These are phyloP conservation scores for Amyelois transitella DNA, from an alignment of 1,140 invertebrate genomes.

Conservation along the genomic window DNA sequence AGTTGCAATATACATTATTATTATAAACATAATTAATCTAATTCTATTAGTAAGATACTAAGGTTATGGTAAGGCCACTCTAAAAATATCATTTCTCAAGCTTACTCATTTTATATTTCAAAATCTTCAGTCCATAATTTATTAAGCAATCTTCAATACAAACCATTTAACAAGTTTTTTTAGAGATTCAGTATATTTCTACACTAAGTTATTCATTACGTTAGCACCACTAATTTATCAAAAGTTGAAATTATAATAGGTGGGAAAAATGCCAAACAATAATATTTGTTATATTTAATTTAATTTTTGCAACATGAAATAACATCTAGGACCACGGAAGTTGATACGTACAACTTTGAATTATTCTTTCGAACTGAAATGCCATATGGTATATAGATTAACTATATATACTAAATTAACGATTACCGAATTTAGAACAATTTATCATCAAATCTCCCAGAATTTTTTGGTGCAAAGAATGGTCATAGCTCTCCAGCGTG, in stretches of 20 bases:
- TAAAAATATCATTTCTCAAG: slow-evolving; percentile 14
- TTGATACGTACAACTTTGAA: too few species aligned
- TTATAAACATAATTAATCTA: slow-evolving; percentile 17
- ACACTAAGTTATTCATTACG: not conserved
- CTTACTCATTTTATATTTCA: not conserved
- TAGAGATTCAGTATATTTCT: slow-evolving; percentile 7
- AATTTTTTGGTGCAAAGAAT: too few species aligned
- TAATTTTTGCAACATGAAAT: not conserved
- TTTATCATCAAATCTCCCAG: too few species aligned
- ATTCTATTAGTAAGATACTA: slow-evolving; percentile 46
- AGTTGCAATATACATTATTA: slow-evolving; percentile 37
- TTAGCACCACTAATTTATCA: slow-evolving; percentile 38
- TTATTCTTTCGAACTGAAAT: too few species aligned
- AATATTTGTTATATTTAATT: not conserved
- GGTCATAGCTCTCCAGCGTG: too few species aligned
- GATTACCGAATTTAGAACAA: too few species aligned
- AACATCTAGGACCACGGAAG: not conserved
- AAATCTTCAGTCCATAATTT: not conserved
- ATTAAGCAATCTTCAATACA: not conserved
- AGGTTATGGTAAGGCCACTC: slow-evolving; percentile 48
- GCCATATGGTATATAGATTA: too few species aligned
- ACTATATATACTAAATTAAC: too few species aligned
- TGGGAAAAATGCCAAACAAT: slow-evolving; percentile 19
- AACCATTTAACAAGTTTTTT: slow-evolving; percentile 5
- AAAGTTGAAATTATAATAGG: slow-evolving; percentile 20